Conservation (phyloP, 2,113 vertebrate species). For the Carassius gibelio region DNA sequence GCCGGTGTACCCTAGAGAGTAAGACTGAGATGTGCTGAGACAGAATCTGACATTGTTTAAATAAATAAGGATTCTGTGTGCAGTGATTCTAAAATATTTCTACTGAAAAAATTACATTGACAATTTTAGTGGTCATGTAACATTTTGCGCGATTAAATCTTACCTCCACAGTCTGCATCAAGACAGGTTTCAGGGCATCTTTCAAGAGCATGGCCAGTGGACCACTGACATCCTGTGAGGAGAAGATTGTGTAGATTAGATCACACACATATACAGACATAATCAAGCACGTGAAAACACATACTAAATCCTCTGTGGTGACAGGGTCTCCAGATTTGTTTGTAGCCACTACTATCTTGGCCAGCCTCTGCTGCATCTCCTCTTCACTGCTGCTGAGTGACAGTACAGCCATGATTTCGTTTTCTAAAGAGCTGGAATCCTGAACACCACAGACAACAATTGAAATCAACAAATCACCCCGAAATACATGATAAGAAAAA, state of each 20-base stretch:
- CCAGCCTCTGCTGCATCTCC: conserved; percentile 80
- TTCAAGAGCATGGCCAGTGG: conserved; percentile 82
- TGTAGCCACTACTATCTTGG: conserved; percentile 85
- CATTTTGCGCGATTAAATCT: conserved; percentile 49
- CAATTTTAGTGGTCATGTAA: background rate
- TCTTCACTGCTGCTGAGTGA: conserved; percentile 78
- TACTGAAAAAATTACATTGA: background rate
- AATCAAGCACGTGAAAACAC: conserved; percentile 18
- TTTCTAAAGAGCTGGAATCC: conserved; percentile 73
- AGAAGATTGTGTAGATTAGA: conserved; percentile 16
- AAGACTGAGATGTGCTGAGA: conserved; percentile 4
- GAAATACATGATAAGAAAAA: background rate
- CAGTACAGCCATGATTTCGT: conserved; percentile 86
- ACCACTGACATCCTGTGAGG: conserved; percentile 81
- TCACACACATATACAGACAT: background rate
- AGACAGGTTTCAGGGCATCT: conserved; percentile 83
- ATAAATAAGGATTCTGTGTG: background rate
- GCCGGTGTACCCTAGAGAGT: conserved; percentile 80
- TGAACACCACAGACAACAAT: conserved; percentile 9
- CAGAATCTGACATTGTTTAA: conserved; percentile 18
- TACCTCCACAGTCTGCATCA: conserved; percentile 89
- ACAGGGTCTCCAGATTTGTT: conserved; percentile 80
- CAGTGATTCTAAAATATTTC: background rate
- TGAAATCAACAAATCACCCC: background rate
- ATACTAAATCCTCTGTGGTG: conserved; percentile 81